Conservation (phyloP, 2,888 invertebrate species). For the Autographa gamma region DNA sequence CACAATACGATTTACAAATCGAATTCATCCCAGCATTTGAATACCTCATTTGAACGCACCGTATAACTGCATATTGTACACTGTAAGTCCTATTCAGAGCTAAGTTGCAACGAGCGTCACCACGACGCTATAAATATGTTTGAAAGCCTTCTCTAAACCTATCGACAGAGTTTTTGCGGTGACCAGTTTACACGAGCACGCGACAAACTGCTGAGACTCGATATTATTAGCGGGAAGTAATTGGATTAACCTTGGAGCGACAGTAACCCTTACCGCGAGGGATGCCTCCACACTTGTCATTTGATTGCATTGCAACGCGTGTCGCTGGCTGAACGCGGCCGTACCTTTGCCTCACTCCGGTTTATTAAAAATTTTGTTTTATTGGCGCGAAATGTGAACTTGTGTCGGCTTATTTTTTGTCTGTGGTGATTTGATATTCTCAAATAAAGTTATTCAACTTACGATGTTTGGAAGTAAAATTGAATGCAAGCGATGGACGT, state of each 20-base stretch:
- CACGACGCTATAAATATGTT: constrained; percentile 45
- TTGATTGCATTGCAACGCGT: constrained; percentile 75
- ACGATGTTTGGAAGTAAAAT: constrained; percentile 90
- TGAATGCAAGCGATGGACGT: constrained; percentile 89
- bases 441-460: constrained; percentile 10
- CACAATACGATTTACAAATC: constrained; percentile 1
- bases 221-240: constrained; percentile 78
- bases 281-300: constrained; percentile 72
- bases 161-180: constrained; percentile 42
- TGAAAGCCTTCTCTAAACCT: constrained; percentile 31
- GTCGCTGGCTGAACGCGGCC: constrained; percentile 56
- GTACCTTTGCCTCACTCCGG: constrained; percentile 26
- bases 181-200: constrained; percentile 46
- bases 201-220: constrained; percentile 63
- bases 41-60: neutral
- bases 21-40: neutral
- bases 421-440: neutral
- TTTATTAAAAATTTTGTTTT: constrained; percentile 34
- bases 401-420: constrained; percentile 32
- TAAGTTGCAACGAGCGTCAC: constrained; percentile 14
- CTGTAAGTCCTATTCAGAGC: neutral
- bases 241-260: constrained; percentile 87
- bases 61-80: neutral
- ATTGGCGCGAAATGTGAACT: constrained; percentile 46
- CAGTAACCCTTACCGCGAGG: constrained; percentile 81